Percentiles rank a stretch among this genome's conserved stretches.
Conservation (phyloP, 2,888 invertebrate genomes). For the Papilio protenor region DNA sequence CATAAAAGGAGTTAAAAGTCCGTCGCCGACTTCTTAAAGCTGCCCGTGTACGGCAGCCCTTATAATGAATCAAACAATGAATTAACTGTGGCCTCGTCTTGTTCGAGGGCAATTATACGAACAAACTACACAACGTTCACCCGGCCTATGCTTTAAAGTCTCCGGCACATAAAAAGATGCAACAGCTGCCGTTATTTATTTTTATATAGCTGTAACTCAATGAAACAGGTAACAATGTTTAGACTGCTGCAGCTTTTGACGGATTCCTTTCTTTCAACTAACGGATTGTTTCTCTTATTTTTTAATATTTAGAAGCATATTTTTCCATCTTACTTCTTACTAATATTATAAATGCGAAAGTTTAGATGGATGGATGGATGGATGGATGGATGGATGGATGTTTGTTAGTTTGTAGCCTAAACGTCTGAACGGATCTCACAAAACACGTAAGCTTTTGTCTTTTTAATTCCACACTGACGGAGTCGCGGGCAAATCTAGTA, state of each 20-base stretch:
- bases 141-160: constrained; percentile 13
- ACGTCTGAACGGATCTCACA: too few relatives aligned
- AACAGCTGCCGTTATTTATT: constrained; percentile 23
- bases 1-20: background rate
- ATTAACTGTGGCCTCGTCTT: constrained; percentile 24
- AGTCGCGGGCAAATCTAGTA: too few relatives aligned
- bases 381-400: too few relatives aligned
- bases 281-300: background rate
- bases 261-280: background rate
- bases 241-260: constrained; percentile 7
- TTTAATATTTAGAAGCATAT: constrained; percentile 6
- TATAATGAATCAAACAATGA: constrained; percentile 28
- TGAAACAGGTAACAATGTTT: constrained; percentile 28
- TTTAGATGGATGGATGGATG: too few relatives aligned
- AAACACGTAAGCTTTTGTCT: too few relatives aligned
- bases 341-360: too few relatives aligned
- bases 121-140: background rate
- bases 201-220: constrained; percentile 25
- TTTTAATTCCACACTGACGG: too few relatives aligned
- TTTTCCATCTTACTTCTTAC: background rate
- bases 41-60: background rate
- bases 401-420: too few relatives aligned
- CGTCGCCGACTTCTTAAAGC: background rate
- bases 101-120: constrained; percentile 13
- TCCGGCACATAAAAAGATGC: constrained; percentile 26